Evolutionary conservation across 2,113 vertebrate species (phyloP).

Genomic region (Drymodes brunneopygia): DNA sequence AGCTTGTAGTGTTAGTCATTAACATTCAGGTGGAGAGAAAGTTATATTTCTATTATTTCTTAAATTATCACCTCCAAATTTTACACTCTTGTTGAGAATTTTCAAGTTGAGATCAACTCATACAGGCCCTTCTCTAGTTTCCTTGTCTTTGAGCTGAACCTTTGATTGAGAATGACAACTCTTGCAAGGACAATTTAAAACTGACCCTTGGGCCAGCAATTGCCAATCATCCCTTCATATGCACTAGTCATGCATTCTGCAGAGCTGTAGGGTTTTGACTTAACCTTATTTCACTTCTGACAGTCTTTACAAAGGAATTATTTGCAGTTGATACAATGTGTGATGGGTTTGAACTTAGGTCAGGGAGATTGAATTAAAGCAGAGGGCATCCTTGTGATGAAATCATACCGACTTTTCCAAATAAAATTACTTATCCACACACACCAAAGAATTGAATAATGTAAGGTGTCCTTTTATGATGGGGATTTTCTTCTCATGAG

Average conservation of each 20-base stretch:
- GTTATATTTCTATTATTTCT: background rate
- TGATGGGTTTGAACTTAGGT: slow-evolving; percentile 63
- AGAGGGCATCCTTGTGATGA: background rate
- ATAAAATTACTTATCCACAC: slow-evolving; percentile 14
- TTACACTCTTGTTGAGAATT: background rate
- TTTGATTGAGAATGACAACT: slow-evolving; percentile 45
- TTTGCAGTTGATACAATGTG: slow-evolving; percentile 35
- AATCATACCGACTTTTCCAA: slow-evolving; percentile 18
- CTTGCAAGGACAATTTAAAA: slow-evolving; percentile 50
- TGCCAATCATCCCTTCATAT: slow-evolving; percentile 18
- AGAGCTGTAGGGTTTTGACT: slow-evolving; percentile 10
- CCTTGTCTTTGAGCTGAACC: slow-evolving; percentile 23
- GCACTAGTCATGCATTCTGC: background rate
- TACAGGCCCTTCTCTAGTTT: background rate
- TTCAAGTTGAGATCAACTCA: background rate
- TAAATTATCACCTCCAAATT: background rate
- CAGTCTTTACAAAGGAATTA: slow-evolving; percentile 62
- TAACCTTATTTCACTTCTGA: slow-evolving; percentile 56
- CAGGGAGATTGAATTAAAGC: slow-evolving; percentile 54
- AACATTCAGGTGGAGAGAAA: background rate
- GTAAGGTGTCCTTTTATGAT: background rate
- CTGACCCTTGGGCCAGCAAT: slow-evolving; percentile 39
- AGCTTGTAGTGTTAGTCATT: background rate
- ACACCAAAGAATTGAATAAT: background rate
- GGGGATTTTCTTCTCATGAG: slow-evolving; percentile 9